phyloP scores from a whole-genome alignment of 2,797 vertebrate genomes.

The Zenarchopterus dispar region DNA sequence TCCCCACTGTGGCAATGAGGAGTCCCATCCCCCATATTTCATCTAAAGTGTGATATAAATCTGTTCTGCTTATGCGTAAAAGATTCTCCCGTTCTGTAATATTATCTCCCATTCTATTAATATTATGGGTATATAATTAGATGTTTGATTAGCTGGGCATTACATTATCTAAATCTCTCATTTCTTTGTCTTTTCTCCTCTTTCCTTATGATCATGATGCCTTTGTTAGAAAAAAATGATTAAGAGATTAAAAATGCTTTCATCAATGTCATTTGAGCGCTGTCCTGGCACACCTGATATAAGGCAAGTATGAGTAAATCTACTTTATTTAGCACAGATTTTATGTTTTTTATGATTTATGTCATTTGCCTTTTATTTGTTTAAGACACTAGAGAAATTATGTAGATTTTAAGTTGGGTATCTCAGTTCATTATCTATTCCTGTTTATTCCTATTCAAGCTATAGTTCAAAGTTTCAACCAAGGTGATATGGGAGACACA shows the following conservation, averaged over 20 bases:
- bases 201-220: conserved; percentile 4
- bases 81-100: conserved; percentile 47
- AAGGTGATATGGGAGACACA: too few species aligned
- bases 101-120: conserved; percentile 45
- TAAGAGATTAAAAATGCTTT: conserved; percentile 6
- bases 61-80: conserved; percentile 51
- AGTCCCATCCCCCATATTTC: conserved; percentile 65
- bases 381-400: too few species aligned
- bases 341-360: too few species aligned
- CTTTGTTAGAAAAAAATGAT: conserved; percentile 36
- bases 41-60: conserved; percentile 53
- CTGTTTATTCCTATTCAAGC: too few species aligned
- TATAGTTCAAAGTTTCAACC: too few species aligned
- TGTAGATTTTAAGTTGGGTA: too few species aligned
- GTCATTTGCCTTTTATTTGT: too few species aligned
- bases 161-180: conserved; percentile 45
- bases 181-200: conserved; percentile 19
- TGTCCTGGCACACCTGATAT: neutral
- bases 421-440: too few species aligned
- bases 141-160: conserved; percentile 54
- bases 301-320: too few species aligned
- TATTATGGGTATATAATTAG: conserved; percentile 59
- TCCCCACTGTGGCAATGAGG: conserved; percentile 52
- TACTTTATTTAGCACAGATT: too few species aligned
- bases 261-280: neutral